A percentile compares a stretch with the other conserved stretches of the same genome.
These are phyloP conservation scores for Patella caerulea DNA, from an alignment of 2,888 invertebrate species.

Conservation along the genomic window DNA sequence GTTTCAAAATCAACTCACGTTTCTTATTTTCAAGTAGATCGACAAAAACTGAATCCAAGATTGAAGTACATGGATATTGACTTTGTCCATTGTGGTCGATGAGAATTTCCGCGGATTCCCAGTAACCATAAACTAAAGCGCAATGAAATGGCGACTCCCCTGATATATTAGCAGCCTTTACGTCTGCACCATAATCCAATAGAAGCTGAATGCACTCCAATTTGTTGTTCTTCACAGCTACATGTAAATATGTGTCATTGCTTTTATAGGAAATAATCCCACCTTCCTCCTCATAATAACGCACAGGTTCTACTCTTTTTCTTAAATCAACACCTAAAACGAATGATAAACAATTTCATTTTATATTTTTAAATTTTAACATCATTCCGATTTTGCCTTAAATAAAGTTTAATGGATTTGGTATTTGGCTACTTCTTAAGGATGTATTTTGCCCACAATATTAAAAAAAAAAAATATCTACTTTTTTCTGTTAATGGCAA, in stretches of 20 bases:
- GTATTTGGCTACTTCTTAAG: no score
- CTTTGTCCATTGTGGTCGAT: not conserved
- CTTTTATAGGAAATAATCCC: conserved; percentile 10
- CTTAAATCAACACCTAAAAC: not conserved
- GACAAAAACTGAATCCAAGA: not conserved
- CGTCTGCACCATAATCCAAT: conserved; percentile 14
- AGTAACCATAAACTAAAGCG: not conserved
- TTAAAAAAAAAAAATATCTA: no score
- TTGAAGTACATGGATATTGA: not conserved
- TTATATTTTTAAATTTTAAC: no score
- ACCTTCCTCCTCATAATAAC: conserved; percentile 17
- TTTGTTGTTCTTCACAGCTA: conserved; percentile 11
- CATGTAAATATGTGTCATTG: conserved; percentile 16
- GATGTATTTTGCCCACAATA: no score
- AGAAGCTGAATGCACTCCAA: conserved; percentile 3
- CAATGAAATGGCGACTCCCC: conserved; percentile 14
- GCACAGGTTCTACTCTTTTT: conserved; percentile 3
- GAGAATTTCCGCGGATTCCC: not conserved
- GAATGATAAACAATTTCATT: no score
- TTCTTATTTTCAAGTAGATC: not conserved
- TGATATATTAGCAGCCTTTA: conserved; percentile 6
- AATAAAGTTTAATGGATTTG: no score
- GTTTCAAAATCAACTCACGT: not conserved
- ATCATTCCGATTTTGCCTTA: no score
- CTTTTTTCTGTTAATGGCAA: no score